These are phyloP conservation scores for Drosophila imparisetae DNA, from an alignment of 2,888 invertebrate genomes.

Conservation along the genomic window DNA sequence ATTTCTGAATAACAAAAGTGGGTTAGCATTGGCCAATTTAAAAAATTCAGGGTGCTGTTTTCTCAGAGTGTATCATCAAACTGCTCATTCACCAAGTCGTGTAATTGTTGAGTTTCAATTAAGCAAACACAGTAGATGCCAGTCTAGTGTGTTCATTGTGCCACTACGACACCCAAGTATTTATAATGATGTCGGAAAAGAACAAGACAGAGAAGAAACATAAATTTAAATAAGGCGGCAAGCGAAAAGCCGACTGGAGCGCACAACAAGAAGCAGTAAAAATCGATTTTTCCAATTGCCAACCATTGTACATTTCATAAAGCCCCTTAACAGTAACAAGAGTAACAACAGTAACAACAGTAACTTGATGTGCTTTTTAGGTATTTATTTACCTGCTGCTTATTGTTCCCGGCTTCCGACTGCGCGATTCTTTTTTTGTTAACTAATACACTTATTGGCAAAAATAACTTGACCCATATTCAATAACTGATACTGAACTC, in stretches of 20 bases:
- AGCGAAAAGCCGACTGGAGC: constrained; percentile 4
- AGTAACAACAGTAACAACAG: not conserved
- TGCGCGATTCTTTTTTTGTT: not conserved
- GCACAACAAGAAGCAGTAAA: constrained; percentile 18
- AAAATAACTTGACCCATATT: constrained; percentile 25
- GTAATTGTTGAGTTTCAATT: constrained; percentile 59
- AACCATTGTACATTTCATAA: constrained; percentile 33
- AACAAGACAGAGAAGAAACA: constrained; percentile 15
- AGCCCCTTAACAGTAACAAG: not conserved
- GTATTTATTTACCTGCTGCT: constrained; percentile 20
- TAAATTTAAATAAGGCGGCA: constrained; percentile 9
- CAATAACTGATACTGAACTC: constrained; percentile 1
- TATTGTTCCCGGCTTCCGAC: constrained; percentile 9
- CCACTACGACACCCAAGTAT: constrained; percentile 2
- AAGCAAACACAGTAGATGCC: constrained; percentile 19
- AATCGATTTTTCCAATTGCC: constrained; percentile 61
- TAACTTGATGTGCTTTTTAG: constrained; percentile 15
- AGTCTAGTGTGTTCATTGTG: not conserved
- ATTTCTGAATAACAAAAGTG: not conserved
- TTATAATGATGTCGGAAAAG: constrained; percentile 19
- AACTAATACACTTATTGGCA: constrained; percentile 18
- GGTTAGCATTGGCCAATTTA: not conserved
- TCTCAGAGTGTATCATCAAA: not conserved
- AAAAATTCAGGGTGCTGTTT: not conserved
- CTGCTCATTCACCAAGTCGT: constrained; percentile 4